Conservation (phyloP, 2,113 vertebrate species). For the Synchiropus splendidus region DNA sequence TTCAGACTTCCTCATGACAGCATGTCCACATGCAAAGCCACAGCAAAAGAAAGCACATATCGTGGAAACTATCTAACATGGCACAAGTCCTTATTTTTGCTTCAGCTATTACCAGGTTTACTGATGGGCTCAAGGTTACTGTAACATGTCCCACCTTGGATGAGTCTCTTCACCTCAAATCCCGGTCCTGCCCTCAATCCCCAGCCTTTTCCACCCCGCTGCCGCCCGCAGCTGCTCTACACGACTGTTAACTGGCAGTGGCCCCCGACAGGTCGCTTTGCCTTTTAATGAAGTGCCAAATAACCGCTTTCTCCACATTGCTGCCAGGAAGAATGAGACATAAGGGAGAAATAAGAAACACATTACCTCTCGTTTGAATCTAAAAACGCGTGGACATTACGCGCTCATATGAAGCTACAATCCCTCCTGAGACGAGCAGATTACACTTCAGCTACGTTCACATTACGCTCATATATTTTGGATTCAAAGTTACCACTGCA, state of each 20-base stretch:
- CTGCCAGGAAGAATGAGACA: constrained; percentile 61
- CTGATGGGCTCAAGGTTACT: constrained; percentile 45
- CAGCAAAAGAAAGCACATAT: constrained; percentile 36
- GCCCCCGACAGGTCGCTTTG: constrained; percentile 54
- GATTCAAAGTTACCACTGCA: constrained; percentile 44
- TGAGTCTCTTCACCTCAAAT: constrained; percentile 54
- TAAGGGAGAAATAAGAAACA: constrained; percentile 59
- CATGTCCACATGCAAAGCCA: constrained; percentile 43
- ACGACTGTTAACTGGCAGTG: constrained; percentile 73
- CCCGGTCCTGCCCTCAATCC: constrained; percentile 42
- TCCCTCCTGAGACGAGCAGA: too few species aligned
- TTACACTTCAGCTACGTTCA: too few species aligned
- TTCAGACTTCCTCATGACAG: constrained; percentile 42
- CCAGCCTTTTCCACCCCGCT: constrained; percentile 39
- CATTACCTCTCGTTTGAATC: constrained; percentile 68
- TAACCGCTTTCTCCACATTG: constrained; percentile 63
- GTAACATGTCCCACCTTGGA: constrained; percentile 48
- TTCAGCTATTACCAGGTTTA: constrained; percentile 11
- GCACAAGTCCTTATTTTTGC: constrained; percentile 3
- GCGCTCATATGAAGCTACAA: too few species aligned
- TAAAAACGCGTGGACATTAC: constrained; percentile 28
- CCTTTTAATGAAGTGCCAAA: constrained; percentile 77
- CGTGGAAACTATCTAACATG: constrained; percentile 36
- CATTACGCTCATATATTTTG: constrained; percentile 55
- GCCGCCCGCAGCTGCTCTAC: constrained; percentile 63